phyloP scores from a whole-genome alignment of 2,113 vertebrate species.

The Okapia johnstoni region DNA sequence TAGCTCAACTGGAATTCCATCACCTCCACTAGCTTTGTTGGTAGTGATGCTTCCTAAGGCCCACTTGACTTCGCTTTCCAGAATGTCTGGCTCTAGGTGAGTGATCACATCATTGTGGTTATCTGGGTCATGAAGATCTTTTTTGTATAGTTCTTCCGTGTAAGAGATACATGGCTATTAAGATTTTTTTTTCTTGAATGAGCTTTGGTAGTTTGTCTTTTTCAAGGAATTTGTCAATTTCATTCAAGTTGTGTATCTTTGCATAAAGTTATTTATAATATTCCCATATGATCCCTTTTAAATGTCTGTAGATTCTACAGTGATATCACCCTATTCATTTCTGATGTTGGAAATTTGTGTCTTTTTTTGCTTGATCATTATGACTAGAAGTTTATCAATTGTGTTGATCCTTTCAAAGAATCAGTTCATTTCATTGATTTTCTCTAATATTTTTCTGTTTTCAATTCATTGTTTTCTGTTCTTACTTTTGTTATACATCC shows the following conservation, averaged over 20 bases:
- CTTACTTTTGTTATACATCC: neutral
- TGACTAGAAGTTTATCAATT: neutral
- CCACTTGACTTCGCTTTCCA: neutral
- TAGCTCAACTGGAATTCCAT: neutral
- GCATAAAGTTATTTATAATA: neutral
- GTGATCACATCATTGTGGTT: neutral
- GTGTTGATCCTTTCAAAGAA: neutral
- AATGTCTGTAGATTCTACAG: neutral
- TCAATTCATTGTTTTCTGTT: neutral
- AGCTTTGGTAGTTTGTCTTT: neutral
- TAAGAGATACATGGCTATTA: neutral
- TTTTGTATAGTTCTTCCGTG: neutral
- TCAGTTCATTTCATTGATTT: neutral
- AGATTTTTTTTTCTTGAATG: neutral
- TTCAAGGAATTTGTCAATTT: neutral
- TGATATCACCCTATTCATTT: neutral
- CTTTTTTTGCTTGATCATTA: neutral
- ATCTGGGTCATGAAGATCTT: neutral
- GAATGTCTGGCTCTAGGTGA: neutral
- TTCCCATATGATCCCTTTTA: neutral
- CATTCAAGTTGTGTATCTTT: neutral
- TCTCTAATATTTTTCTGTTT: neutral
- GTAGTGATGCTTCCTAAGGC: neutral
- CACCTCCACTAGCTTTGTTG: neutral
- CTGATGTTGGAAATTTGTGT: neutral